phyloP scores from a whole-genome alignment of 2,797 vertebrate species.

The Petrocephalus schoutedeni region DNA sequence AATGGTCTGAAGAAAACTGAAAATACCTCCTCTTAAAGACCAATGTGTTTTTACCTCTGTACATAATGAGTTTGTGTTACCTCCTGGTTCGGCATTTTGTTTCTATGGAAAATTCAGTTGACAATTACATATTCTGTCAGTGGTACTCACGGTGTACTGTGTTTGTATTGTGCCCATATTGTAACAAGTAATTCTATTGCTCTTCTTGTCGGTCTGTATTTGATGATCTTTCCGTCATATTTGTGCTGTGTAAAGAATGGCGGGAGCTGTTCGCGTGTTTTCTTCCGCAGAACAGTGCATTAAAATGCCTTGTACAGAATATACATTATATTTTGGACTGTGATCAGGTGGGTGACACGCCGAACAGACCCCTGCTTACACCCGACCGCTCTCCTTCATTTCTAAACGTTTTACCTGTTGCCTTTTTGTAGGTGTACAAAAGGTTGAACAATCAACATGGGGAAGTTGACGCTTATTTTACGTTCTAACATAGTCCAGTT shows the following conservation, averaged over 20 bases:
- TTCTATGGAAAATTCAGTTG: constrained; percentile 49
- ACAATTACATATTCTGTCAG: constrained; percentile 48
- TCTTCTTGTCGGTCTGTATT: constrained; percentile 46
- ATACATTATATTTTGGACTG: constrained; percentile 20
- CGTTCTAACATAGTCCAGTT: constrained; percentile 29
- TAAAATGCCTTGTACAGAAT: constrained; percentile 53
- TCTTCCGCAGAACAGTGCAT: constrained; percentile 40
- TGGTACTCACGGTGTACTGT: constrained; percentile 53
- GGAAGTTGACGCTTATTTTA: constrained; percentile 21
- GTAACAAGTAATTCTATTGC: constrained; percentile 51
- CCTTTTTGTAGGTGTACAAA: constrained; percentile 61
- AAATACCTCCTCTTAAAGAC: constrained; percentile 70
- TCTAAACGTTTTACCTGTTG: constrained; percentile 55
- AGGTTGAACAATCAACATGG: constrained; percentile 16
- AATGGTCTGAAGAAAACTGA: background rate
- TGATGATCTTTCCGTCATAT: constrained; percentile 53
- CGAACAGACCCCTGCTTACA: constrained; percentile 45
- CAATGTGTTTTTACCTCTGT: constrained; percentile 79
- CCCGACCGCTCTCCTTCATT: constrained; percentile 45
- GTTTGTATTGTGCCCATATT: constrained; percentile 49
- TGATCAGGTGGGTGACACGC: constrained; percentile 32
- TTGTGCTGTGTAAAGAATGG: constrained; percentile 51
- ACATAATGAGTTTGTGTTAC: constrained; percentile 63
- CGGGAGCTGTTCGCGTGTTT: constrained; percentile 38
- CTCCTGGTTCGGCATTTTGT: constrained; percentile 55